Evolutionary conservation across 2,888 invertebrate species (phyloP), one percentile per base, ranked within the genome.

Genomic region (Cepaea hortensis): DNA sequence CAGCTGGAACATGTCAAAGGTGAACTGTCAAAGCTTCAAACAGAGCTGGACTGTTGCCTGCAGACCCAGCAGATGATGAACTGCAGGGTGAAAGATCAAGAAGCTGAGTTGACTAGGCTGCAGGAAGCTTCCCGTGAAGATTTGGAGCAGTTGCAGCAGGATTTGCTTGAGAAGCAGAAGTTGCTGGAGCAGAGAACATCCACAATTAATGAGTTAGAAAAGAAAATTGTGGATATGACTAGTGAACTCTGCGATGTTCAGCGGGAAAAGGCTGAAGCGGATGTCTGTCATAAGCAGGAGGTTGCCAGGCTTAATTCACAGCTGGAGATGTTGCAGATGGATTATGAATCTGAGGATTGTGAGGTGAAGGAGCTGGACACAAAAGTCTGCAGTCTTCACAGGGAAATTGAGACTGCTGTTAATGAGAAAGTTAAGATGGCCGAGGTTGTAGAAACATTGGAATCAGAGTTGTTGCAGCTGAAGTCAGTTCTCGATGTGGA

Each of bases 301-400:
- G 4, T 62, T n/a, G 61, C 50, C 18, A 68, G 4, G 5, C 81
- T 85, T 85, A 87, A 86, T 85, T 90, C 86, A 82, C 91, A 90
- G 84, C 88, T 87, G 79, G 87, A 88, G 46, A 86, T 87, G 80
- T 65, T 92, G 61, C 88, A 90, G 87, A 89, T 88, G 86, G 90
- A 90, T 72, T 62, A 89, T 76, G 89, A 89, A 55, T 89, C 89
- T 77, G 89, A 88, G 46, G 85, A 88, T 55, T 73, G 70, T 3
- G 62, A 80, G 6, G 85, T 89, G 73, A 83, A 88, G 23, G 87
- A 87, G 46, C 81, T 90, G 18, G 85, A 62, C n/a, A 76, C 68
- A 9, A 75, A 90, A 50, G 50, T 88, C 15, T 73, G 62, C 46
- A 81, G 73, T 48, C 75, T 81, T 46, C 23, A 80, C 2, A 61